Evolutionary conservation across 2,797 vertebrate species (phyloP), one percentile per base, ranked within the genome.

Genomic region (Eulemur coronatus): DNA sequence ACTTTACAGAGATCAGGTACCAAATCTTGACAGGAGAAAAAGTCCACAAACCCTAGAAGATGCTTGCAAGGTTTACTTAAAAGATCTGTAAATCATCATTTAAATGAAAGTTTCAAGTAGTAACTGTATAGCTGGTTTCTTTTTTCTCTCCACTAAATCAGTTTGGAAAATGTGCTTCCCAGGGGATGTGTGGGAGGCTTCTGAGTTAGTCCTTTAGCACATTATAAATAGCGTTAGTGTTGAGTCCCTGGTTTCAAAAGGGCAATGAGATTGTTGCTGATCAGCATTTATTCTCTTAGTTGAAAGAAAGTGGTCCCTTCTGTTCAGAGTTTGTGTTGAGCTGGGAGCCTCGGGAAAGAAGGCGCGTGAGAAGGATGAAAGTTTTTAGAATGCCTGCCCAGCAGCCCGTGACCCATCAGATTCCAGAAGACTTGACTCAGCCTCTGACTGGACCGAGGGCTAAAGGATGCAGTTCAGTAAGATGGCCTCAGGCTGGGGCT

Each of bases 141-240:
- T 41, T 92, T 82, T 72, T 33, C 14, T 24, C 67, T n/a, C 9
- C 26, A 57, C 55, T 84, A 81, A 91, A 78, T 2, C 48, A 46
- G 22, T 65, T 85, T 67, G 82, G 43, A 72, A 94, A 75, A 59
- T 43, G 18, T 61, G 10, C 75, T 89, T 96, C 80, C n/a, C 11
- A 59, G 13, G 50, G 65, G 41, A 65, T 35, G 65, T 18, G 0
- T 7, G 35, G 84, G 59, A 92, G 26, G 3, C 15, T 35, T 61
- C 95, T 65, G 43, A 38, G 61, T 55, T 55, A 35, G 4, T 52
- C 46, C 46, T 41, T 41, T 38, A 26, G 65, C 80, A 17, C 14
- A 3, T 61, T 73, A 33, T 73, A 65, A 90, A 55, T 52, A 38
- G 43, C 11, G 18, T 93, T 57, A 35, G 63, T 22, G 7, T 63